phyloP scores from a whole-genome alignment of 2,113 vertebrate genomes.

The Prochilodus magdalenae region DNA sequence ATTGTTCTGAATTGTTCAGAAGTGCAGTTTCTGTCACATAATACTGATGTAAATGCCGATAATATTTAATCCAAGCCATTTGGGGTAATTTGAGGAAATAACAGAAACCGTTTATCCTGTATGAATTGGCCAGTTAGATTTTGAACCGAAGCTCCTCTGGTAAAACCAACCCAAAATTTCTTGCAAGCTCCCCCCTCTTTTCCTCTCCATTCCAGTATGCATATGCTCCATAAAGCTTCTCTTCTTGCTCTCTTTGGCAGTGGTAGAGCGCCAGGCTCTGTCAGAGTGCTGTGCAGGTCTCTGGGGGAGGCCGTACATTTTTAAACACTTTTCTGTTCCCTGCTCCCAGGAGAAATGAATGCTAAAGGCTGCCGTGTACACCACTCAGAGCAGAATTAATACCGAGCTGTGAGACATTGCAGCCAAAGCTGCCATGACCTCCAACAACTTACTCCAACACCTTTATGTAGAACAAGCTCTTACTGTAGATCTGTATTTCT shows the following conservation, averaged over 20 bases:
- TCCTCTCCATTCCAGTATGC: background rate
- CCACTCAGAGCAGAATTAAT: constrained; percentile 34
- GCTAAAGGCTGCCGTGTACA: constrained; percentile 44
- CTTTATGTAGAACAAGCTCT: constrained; percentile 10
- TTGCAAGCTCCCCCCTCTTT: background rate
- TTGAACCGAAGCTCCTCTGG: no score
- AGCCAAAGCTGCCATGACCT: constrained; percentile 34
- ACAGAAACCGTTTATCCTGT: no score
- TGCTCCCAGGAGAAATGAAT: constrained; percentile 29
- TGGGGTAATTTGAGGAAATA: no score
- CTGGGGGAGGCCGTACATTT: constrained; percentile 29
- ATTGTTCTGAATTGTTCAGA: no score
- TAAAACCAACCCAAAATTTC: no score
- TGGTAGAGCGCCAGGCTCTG: background rate
- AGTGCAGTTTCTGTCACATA: no score
- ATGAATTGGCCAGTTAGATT: no score
- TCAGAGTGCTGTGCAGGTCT: constrained; percentile 6
- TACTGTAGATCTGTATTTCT: constrained; percentile 25
- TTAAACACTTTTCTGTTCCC: constrained; percentile 37
- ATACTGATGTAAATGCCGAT: no score
- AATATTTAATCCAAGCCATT: no score
- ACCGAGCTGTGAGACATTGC: constrained; percentile 13
- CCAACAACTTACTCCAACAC: constrained; percentile 19
- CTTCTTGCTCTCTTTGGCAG: constrained; percentile 13
- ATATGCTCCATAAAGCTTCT: background rate